Evolutionary conservation across 2,113 vertebrate genomes (phyloP), one percentile per base, ranked within the genome.

Genomic region (Sprattus sprattus): DNA sequence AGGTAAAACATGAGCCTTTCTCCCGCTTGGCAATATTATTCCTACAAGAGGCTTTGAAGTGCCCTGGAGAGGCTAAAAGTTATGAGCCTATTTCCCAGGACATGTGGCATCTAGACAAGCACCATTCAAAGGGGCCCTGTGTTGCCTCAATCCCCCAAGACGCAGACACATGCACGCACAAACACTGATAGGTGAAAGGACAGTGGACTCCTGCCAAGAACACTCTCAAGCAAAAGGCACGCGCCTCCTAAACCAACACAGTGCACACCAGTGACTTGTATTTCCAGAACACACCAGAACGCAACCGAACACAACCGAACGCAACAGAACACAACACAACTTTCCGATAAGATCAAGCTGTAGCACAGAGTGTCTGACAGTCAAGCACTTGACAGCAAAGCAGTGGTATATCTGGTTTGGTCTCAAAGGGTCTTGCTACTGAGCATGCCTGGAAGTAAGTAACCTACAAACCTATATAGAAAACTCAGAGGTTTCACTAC

Each of bases 381-480:
- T 39, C 39, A 2, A 49, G 5, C 22, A 13, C 49, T 57, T 71
- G 64, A 71, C 71, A 78, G 71, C 71, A 78, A 78, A 78, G 71
- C 71, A 78, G 71, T 44, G 32, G 28, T 39, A 11, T 78, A 39
- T 78, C 18, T n/a, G 13, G 45, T 78, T 75, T 85, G 87, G 85
- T 89, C 85, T 88, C 82, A 25, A 20, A 86, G 88, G 86, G 88
- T 88, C 81, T 71, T 83, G 47, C 22, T 49, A 83, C 87, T 86
- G 83, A 88, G 86, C 88, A 57, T 45, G 85, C 83, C 85, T 78
- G 50, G 83, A 86, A 54, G 83, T 84, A 82, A 81, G 81, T 92
- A 93, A 92, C 92, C 91, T 90, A 93, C 89, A 93, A 92, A 92
- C 92, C 92, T 90, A 93, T 57, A 89, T 91, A 90, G 89, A 88